Conservation (phyloP, 92 coral and sea anemone genomes). For the Pocillopora grandis region DNA sequence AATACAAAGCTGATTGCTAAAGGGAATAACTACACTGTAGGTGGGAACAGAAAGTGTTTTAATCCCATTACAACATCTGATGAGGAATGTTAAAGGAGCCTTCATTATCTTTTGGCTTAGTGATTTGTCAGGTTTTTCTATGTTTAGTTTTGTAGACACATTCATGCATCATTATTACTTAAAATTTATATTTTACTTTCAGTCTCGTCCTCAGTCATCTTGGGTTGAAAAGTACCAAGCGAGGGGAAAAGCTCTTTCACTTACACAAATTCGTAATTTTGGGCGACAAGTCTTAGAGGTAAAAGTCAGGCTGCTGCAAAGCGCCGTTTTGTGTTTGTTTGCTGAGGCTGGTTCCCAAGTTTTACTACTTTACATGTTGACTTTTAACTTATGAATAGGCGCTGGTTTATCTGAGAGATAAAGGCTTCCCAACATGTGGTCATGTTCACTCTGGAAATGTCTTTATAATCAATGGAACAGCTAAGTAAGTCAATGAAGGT, state of each 20-base stretch:
- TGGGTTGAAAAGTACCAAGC: constrained; percentile 83
- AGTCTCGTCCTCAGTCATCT: constrained; percentile 75
- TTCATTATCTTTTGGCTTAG: too few species aligned
- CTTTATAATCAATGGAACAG: constrained; percentile 75
- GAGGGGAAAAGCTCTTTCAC: constrained; percentile 75
- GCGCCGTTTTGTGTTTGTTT: neutral
- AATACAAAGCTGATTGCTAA: too few species aligned
- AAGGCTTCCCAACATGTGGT: constrained; percentile 86
- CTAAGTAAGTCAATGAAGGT: constrained; percentile 66
- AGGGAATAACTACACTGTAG: too few species aligned
- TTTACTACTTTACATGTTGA: neutral
- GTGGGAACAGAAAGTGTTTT: too few species aligned
- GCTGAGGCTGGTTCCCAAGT: neutral
- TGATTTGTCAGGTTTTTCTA: too few species aligned
- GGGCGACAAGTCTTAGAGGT: constrained; percentile 94
- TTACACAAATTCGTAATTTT: constrained; percentile 74
- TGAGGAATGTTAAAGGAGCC: too few species aligned
- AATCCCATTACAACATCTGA: too few species aligned
- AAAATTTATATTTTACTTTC: neutral
- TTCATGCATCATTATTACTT: neutral
- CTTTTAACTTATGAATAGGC: constrained; percentile 56
- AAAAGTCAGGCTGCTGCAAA: neutral
- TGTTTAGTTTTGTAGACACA: neutral
- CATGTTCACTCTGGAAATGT: constrained; percentile 94
- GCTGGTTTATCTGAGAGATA: constrained; percentile 77